Conservation (phyloP, 2,888 invertebrate genomes). For the Metalampra italica region DNA sequence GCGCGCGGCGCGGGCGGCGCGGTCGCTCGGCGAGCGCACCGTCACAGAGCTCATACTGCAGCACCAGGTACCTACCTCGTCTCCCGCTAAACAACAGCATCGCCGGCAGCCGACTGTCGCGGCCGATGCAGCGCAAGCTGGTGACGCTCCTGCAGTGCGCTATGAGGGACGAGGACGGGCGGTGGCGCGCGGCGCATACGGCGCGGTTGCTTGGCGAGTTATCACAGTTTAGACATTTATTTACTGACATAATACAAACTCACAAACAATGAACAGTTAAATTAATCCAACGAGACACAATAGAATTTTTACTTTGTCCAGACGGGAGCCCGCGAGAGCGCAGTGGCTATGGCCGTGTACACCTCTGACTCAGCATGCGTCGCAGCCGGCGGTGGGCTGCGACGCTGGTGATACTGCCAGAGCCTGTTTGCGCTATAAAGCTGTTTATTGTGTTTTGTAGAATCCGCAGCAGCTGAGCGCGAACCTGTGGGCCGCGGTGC, state of each 20-base stretch:
- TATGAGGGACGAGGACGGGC: slow-evolving; percentile 90
- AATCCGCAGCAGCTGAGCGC: slow-evolving; percentile 95
- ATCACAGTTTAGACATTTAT: too few relatives aligned
- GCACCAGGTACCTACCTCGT: slow-evolving; percentile 79
- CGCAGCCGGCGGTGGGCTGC: too few relatives aligned
- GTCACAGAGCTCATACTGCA: slow-evolving; percentile 96
- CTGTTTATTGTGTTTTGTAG: slow-evolving; percentile 46
- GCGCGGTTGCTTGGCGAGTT: slow-evolving; percentile 95
- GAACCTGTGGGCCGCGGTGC: slow-evolving; percentile 97
- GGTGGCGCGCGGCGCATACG: slow-evolving; percentile 87
- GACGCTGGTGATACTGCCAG: too few relatives aligned
- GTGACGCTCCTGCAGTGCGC: slow-evolving; percentile 96
- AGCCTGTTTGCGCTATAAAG: too few relatives aligned
- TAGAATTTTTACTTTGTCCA: too few relatives aligned
- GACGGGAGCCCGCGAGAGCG: too few relatives aligned
- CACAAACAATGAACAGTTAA: too few relatives aligned
- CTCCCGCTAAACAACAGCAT: slow-evolving; percentile 32
- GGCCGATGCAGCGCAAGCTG: slow-evolving; percentile 97
- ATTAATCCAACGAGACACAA: too few relatives aligned
- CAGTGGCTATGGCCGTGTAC: too few relatives aligned
- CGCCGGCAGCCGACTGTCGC: slow-evolving; percentile 75
- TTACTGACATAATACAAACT: too few relatives aligned
- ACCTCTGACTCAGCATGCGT: too few relatives aligned
- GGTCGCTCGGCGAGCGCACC: slow-evolving; percentile 96
- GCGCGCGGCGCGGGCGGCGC: slow-evolving; percentile 87